Base-by-base conservation (phyloP, 2,113 vertebrate genomes). In the Hippolais icterina region DNA sequence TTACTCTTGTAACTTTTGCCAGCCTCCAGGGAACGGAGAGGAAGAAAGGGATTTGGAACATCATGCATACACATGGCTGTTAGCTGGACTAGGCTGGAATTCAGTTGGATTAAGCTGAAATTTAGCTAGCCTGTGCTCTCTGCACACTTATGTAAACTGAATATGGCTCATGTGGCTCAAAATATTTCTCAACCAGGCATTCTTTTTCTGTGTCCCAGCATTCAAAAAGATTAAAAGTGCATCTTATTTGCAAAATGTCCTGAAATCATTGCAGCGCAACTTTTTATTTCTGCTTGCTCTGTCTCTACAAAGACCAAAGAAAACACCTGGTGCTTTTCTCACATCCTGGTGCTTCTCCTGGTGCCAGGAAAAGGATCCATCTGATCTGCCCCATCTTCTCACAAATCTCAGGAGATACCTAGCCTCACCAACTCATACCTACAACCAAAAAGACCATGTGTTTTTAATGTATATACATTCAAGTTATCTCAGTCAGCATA, bases 401-500 rank as follows among this genome's bases (percentile, higher is more conserved):
- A 78, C 35, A 90, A 77, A 83, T 37, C 59, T 74, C 88, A 70
- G 83, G 86, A 90, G 59, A 22, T 60, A 66, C 23, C 27, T 60
- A 90, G 59, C 59, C 72, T 66, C 60, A 89, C 74, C 77, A 82
- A 31, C 35, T 78, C 69, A 68, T 46, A 84, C 35, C 60, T 83
- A 24, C 37, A 72, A 56, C 33, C 72, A 87, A 91, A 74, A 94
- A 84, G 52, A 53, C 52, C 81, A 33, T 56, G 70, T 89, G 91
- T 87, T 95, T 97, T 95, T 84, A 90, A 94, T 92, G 52, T 83
- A 35, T 44, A 69, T 46, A 37, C 31, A 61, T 91, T 60, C 49
- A 87, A 82, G 74, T 93, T 87, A 91, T 92, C 83, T 94, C 83
- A 87, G 91, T 80, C 91, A 87, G 77, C 65, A 15, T 71, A 63